Percentiles rank a stretch among this genome's conserved stretches.
Conservation (phyloP, 1,140 invertebrate species). For the Drosophila mayri region DNA sequence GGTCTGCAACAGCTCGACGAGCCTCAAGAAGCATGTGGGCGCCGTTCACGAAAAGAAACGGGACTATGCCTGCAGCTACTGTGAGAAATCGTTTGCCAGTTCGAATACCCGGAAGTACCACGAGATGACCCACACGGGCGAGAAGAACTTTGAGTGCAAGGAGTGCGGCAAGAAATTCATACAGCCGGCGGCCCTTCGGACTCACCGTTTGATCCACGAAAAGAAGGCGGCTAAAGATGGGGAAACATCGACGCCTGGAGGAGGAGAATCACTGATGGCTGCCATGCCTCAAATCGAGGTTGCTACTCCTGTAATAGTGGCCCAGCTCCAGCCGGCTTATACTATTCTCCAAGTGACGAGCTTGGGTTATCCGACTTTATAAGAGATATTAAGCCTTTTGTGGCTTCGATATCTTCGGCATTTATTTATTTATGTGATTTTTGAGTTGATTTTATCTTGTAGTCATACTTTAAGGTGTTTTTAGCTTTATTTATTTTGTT, state of each 20-base stretch:
- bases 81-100: conserved; percentile 70
- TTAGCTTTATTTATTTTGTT: neutral
- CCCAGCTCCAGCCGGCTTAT: conserved; percentile 1
- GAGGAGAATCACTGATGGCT: neutral
- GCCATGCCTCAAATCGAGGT: neutral
- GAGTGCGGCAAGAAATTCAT: conserved; percentile 70
- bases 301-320: conserved; percentile 1
- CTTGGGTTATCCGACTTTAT: conserved; percentile 2
- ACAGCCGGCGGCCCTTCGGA: conserved; percentile 71
- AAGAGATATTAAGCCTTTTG: neutral
- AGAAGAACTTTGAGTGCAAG: conserved; percentile 74
- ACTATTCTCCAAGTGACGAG: conserved; percentile 14
- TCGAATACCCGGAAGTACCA: conserved; percentile 76
- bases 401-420: neutral
- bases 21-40: conserved; percentile 71
- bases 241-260: too few species aligned
- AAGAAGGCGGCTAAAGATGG: neutral
- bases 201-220: conserved; percentile 67
- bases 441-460: too few species aligned
- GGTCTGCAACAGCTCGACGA: conserved; percentile 73
- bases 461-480: neutral
- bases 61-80: conserved; percentile 70
- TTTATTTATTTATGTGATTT: neutral
- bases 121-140: conserved; percentile 85
- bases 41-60: conserved; percentile 66